phyloP scores from a whole-genome alignment of 2,113 vertebrate species.

The Prunella himalayana region DNA sequence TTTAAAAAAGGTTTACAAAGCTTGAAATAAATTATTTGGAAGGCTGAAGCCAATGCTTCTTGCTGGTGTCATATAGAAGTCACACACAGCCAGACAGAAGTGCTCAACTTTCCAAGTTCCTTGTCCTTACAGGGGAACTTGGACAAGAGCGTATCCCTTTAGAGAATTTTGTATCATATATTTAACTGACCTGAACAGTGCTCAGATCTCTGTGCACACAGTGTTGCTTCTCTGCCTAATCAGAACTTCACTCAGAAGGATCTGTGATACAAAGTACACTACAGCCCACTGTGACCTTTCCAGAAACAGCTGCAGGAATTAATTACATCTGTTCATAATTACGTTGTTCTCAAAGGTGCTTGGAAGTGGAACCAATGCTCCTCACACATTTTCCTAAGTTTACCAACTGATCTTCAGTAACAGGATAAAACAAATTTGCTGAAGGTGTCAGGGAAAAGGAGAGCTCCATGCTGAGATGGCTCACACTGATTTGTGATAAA shows the following conservation, averaged over 20 bases:
- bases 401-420: background rate
- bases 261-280: background rate
- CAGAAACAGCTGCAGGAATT: background rate
- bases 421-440: background rate
- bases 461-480: background rate
- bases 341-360: background rate
- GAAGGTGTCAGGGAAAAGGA: background rate
- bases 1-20: background rate
- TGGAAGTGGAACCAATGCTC: background rate
- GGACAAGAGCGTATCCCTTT: background rate
- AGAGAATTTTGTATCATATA: background rate
- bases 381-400: background rate
- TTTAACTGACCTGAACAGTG: background rate
- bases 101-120: background rate
- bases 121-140: background rate
- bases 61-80: background rate
- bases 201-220: no score
- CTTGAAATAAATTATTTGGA: background rate
- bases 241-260: background rate
- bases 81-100: background rate
- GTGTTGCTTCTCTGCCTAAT: background rate
- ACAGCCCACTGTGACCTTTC: background rate
- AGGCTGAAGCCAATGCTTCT: background rate
- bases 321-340: background rate
- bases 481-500: background rate